Evolutionary conservation across 2,113 vertebrate genomes (phyloP).

Genomic region (Gymnocephalus cernua): DNA sequence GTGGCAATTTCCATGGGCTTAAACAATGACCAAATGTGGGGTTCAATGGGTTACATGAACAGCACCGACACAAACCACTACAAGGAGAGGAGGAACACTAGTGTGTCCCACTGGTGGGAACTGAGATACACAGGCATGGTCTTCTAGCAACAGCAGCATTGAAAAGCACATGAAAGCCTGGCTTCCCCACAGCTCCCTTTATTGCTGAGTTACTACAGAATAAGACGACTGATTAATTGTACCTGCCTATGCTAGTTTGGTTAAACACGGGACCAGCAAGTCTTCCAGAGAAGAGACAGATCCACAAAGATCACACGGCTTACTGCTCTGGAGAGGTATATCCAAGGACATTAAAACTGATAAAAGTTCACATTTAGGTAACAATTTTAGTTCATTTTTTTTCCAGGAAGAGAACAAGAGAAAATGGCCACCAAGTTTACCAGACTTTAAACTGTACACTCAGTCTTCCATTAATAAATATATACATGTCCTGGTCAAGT

Average conservation of each 20-base stretch:
- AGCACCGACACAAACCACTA: conserved; percentile 62
- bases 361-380: conserved; percentile 81
- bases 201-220: conserved; percentile 85
- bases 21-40: conserved; percentile 72
- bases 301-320: conserved; percentile 72
- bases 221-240: conserved; percentile 75
- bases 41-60: conserved; percentile 45
- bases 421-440: conserved; percentile 79
- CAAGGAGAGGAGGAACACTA: conserved; percentile 41
- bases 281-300: conserved; percentile 74
- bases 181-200: conserved; percentile 73
- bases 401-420: conserved; percentile 65
- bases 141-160: conserved; percentile 72
- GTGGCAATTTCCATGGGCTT: conserved; percentile 71
- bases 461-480: conserved; percentile 82
- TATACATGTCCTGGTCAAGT: conserved; percentile 81
- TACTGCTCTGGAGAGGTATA: conserved; percentile 85
- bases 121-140: conserved; percentile 53
- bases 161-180: conserved; percentile 70
- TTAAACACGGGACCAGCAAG: conserved; percentile 76
- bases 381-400: conserved; percentile 64
- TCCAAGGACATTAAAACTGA: conserved; percentile 81
- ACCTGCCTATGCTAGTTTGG: conserved; percentile 79
- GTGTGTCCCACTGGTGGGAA: conserved; percentile 50
- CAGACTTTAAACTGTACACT: conserved; percentile 80